A percentile compares a stretch with the other conserved stretches of the same genome.
These are phyloP conservation scores for Psammodynastes pulverulentus DNA, from an alignment of 2,113 vertebrate species.

Conservation along the genomic window DNA sequence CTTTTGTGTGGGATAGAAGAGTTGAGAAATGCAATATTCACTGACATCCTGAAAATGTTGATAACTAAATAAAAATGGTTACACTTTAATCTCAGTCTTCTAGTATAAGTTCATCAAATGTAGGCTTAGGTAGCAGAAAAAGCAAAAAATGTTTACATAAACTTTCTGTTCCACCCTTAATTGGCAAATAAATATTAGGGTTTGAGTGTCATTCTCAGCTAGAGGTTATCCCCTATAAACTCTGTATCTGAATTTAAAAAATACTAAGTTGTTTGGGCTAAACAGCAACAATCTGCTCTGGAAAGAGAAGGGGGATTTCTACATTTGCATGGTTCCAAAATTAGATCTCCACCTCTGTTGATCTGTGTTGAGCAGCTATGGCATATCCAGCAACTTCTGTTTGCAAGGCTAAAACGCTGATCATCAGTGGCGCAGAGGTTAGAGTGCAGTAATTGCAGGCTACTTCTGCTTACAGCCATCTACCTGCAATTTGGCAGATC, in stretches of 20 bases:
- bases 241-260: constrained; percentile 44
- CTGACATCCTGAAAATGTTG: background rate
- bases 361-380: background rate
- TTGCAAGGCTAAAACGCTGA: background rate
- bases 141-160: background rate
- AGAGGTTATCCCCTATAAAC: constrained; percentile 18
- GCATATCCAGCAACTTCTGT: background rate
- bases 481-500: too few relatives aligned
- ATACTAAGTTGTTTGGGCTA: constrained; percentile 41
- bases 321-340: background rate
- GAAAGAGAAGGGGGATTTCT: constrained; percentile 46
- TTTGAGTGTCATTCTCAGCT: background rate
- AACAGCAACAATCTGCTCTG: constrained; percentile 52
- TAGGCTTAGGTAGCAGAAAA: background rate
- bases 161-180: background rate
- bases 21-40: background rate
- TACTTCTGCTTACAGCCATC: too few relatives aligned
- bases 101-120: background rate
- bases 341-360: background rate
- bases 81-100: background rate
- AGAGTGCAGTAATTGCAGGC: too few relatives aligned
- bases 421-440: too few relatives aligned
- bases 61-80: constrained; percentile 30
- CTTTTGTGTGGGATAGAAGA: constrained; percentile 50
- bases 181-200: background rate